phyloP scores from a whole-genome alignment of 1,140 invertebrate species.

The Kradibia gibbosae region DNA sequence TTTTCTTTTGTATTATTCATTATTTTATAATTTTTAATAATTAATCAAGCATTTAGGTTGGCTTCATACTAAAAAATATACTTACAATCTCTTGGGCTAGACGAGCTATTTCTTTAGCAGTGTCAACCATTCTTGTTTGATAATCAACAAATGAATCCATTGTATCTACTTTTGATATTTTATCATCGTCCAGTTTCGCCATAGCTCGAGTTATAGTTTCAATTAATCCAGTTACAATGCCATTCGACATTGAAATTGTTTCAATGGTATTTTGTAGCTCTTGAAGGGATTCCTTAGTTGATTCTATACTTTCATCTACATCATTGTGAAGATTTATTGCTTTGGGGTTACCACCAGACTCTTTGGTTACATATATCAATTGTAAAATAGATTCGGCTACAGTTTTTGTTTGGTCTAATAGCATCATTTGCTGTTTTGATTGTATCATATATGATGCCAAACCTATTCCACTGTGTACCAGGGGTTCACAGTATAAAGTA shows the following conservation, averaged over 20 bases:
- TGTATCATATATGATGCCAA: constrained; percentile 92
- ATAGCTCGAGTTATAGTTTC: constrained; percentile 92
- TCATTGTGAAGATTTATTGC: constrained; percentile 85
- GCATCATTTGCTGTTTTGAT: constrained; percentile 88
- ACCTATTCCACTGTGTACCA: constrained; percentile 87
- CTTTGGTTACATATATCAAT: constrained; percentile 88
- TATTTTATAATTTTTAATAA: too few species aligned
- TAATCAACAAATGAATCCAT: constrained; percentile 92
- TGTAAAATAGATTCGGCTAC: constrained; percentile 92
- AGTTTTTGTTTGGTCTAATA: constrained; percentile 95
- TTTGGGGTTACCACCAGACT: constrained; percentile 93
- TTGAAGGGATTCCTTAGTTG: constrained; percentile 84
- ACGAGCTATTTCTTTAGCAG: constrained; percentile 94
- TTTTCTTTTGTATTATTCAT: too few species aligned
- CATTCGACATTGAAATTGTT: constrained; percentile 88
- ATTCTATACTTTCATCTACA: constrained; percentile 86
- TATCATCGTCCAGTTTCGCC: constrained; percentile 82
- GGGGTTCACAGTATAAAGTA: constrained; percentile 86
- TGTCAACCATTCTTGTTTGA: constrained; percentile 96
- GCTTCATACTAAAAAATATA: too few species aligned
- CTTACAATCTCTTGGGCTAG: constrained; percentile 94
- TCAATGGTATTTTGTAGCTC: constrained; percentile 89
- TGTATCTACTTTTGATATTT: constrained; percentile 69
- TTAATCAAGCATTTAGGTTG: too few species aligned
- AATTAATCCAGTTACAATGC: constrained; percentile 88